These are phyloP conservation scores for Dione vanillae DNA, from an alignment of 2,888 invertebrate species.

Conservation along the genomic window DNA sequence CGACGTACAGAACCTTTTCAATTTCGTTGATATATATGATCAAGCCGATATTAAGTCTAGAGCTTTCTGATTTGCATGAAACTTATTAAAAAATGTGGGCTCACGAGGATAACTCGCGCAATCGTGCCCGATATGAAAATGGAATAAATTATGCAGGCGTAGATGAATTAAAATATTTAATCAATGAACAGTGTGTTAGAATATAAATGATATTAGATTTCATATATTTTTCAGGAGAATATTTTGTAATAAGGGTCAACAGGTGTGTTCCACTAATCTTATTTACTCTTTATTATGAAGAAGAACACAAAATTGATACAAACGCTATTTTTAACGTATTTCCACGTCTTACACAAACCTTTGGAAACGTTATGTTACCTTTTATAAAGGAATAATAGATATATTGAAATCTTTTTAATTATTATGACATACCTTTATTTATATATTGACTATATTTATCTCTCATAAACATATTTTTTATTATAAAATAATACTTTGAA, in stretches of 20 bases:
- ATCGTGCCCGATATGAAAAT: slow-evolving; percentile 56
- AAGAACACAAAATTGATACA: too few relatives aligned
- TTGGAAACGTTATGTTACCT: too few relatives aligned
- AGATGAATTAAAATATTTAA: slow-evolving; percentile 44
- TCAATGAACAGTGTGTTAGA: slow-evolving; percentile 30
- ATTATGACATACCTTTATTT: background rate
- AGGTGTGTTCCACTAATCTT: background rate
- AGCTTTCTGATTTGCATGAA: slow-evolving; percentile 76
- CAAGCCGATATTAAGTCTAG: slow-evolving; percentile 73
- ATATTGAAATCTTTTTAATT: too few relatives aligned
- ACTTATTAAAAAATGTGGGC: slow-evolving; percentile 76
- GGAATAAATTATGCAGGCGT: slow-evolving; percentile 57
- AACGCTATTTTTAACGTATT: too few relatives aligned
- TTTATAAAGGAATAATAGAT: too few relatives aligned
- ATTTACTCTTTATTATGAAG: too few relatives aligned
- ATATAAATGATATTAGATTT: slow-evolving; percentile 23
- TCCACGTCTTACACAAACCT: too few relatives aligned
- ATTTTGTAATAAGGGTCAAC: background rate
- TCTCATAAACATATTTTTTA: background rate
- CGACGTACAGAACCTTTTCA: slow-evolving; percentile 74
- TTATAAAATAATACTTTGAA: too few relatives aligned
- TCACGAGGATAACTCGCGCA: slow-evolving; percentile 48
- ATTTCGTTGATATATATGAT: slow-evolving; percentile 70
- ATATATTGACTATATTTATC: background rate
- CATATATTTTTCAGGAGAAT: background rate